Conservation (phyloP, 1,140 invertebrate genomes). For the Leptonema lineaticorne region DNA sequence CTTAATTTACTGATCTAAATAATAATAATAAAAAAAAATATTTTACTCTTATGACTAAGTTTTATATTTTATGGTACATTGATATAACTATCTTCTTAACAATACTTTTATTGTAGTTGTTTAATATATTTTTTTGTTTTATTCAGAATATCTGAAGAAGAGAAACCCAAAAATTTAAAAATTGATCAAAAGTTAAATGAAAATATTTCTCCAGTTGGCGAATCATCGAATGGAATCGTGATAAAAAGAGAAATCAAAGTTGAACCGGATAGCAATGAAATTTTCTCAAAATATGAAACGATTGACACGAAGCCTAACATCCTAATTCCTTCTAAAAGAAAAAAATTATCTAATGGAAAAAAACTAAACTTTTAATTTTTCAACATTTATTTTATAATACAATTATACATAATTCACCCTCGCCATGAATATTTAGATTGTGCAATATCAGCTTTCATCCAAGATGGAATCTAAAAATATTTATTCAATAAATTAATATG, state of each 20-base stretch:
- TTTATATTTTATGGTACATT: background rate
- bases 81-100: too few species aligned
- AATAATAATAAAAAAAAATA: background rate
- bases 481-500: slow-evolving; percentile 1
- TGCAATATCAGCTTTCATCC: slow-evolving; percentile 36
- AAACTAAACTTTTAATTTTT: slow-evolving; percentile 10
- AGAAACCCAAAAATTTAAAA: background rate
- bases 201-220: background rate
- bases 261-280: background rate
- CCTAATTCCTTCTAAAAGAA: background rate
- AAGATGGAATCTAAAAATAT: slow-evolving; percentile 36
- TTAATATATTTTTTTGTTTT: background rate
- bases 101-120: too few species aligned
- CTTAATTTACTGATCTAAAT: too few species aligned
- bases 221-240: background rate
- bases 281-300: background rate
- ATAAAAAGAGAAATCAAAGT: background rate
- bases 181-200: background rate
- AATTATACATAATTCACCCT: slow-evolving; percentile 8
- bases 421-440: slow-evolving; percentile 35
- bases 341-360: background rate
- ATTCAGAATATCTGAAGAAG: background rate
- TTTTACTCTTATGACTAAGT: background rate
- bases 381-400: background rate
- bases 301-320: background rate